Evolutionary conservation across 2,113 vertebrate genomes (phyloP).

Genomic region (Ailuropoda melanoleuca): DNA sequence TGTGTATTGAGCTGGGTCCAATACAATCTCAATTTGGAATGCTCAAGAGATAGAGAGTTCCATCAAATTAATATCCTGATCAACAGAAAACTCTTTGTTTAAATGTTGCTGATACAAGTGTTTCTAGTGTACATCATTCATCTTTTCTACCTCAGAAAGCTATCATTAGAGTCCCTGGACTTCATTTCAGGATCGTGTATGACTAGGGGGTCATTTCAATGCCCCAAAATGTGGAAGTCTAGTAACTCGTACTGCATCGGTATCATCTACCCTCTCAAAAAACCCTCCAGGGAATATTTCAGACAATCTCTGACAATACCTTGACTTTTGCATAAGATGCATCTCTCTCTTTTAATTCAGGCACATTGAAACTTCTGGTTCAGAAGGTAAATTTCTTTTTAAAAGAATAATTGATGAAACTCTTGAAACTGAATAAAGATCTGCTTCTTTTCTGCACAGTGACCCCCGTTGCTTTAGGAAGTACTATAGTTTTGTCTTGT

Average conservation of each 20-base stretch:
- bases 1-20: not conserved
- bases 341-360: not conserved
- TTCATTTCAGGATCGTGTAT: not conserved
- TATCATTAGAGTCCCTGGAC: not conserved
- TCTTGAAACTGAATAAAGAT: not conserved
- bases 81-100: not conserved
- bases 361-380: not conserved
- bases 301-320: not conserved
- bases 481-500: not conserved
- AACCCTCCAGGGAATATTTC: not conserved
- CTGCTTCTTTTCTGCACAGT: not conserved
- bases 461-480: not conserved
- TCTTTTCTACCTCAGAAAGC: not conserved
- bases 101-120: not conserved
- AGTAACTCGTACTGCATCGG: not conserved
- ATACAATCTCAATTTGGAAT: not conserved
- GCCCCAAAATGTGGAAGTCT: not conserved
- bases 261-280: not conserved
- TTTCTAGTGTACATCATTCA: not conserved
- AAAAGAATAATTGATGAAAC: not conserved
- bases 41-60: not conserved
- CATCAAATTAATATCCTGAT: not conserved
- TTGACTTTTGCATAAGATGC: not conserved
- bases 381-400: not conserved
- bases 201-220: not conserved